phyloP scores from a whole-genome alignment of 2,797 vertebrate species.

The Hippoglossus hippoglossus region DNA sequence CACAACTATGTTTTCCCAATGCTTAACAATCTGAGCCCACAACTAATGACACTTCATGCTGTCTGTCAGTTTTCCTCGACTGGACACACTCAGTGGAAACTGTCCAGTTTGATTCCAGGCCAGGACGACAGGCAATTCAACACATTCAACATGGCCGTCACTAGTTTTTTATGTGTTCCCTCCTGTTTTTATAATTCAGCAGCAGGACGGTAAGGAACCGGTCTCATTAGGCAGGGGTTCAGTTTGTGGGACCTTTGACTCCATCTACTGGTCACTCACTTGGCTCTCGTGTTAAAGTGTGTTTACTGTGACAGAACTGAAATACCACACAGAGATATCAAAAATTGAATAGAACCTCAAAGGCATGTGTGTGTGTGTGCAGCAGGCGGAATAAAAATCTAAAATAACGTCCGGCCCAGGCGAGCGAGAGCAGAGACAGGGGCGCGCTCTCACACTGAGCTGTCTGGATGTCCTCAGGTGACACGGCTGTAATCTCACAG shows the following conservation, averaged over 20 bases:
- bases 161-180: slow-evolving; percentile 54
- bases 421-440: slow-evolving; percentile 22
- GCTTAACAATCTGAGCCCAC: background rate
- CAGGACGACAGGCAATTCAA: slow-evolving; percentile 9
- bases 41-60: background rate
- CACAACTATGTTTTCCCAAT: slow-evolving; percentile 5
- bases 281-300: slow-evolving; percentile 16
- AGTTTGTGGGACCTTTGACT: slow-evolving; percentile 50
- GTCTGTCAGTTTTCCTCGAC: background rate
- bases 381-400: slow-evolving; percentile 4
- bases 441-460: slow-evolving; percentile 34
- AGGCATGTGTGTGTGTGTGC: background rate
- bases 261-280: slow-evolving; percentile 65
- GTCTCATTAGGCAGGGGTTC: slow-evolving; percentile 28
- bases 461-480: slow-evolving; percentile 55
- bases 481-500: slow-evolving; percentile 47
- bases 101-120: background rate
- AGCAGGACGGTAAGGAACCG: slow-evolving; percentile 24
- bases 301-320: slow-evolving; percentile 19
- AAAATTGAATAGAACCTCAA: slow-evolving; percentile 41
- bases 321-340: slow-evolving; percentile 24
- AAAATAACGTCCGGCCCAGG: slow-evolving; percentile 46
- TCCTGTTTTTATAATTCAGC: slow-evolving; percentile 52
- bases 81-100: background rate
- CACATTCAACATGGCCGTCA: slow-evolving; percentile 32